These are phyloP conservation scores for Thunnus albacares DNA, from an alignment of 2,797 vertebrate species.

Conservation along the genomic window DNA sequence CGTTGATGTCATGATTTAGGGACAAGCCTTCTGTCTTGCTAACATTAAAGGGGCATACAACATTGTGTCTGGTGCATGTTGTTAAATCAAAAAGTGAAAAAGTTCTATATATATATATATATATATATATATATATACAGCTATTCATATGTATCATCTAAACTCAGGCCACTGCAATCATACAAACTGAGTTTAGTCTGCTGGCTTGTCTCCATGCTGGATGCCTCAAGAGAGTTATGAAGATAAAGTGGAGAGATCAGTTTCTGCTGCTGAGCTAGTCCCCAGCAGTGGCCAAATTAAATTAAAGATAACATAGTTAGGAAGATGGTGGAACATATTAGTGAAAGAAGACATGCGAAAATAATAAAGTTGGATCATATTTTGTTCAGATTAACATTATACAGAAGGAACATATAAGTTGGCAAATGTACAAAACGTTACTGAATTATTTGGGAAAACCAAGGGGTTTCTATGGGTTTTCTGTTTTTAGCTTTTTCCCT, in stretches of 20 bases:
- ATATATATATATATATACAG: no score
- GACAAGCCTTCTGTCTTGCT: not conserved
- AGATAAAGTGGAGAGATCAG: constrained; percentile 20
- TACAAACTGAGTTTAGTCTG: not conserved
- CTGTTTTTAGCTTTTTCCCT: no score
- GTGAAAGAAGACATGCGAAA: constrained; percentile 11
- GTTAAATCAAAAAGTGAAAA: no score
- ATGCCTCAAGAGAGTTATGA: constrained; percentile 9
- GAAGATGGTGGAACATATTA: constrained; percentile 21
- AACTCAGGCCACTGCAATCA: not conserved
- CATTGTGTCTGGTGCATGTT: no score
- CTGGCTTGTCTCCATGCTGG: not conserved
- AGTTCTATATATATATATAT: no score
- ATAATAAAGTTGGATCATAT: not conserved
- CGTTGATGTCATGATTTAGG: not conserved
- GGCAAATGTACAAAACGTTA: no score
- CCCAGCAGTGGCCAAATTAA: constrained; percentile 20
- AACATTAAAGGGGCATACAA: not conserved
- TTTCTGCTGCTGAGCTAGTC: constrained; percentile 24
- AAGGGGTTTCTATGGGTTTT: not conserved
- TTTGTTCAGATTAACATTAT: not conserved
- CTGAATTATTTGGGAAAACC: not conserved
- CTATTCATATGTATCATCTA: not conserved
- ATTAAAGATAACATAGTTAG: constrained; percentile 45
- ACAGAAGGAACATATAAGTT: not conserved